A percentile compares a stretch with the other conserved stretches of the same genome.
Conservation (phyloP, 2,888 invertebrate species). For the Ophion costatus region DNA sequence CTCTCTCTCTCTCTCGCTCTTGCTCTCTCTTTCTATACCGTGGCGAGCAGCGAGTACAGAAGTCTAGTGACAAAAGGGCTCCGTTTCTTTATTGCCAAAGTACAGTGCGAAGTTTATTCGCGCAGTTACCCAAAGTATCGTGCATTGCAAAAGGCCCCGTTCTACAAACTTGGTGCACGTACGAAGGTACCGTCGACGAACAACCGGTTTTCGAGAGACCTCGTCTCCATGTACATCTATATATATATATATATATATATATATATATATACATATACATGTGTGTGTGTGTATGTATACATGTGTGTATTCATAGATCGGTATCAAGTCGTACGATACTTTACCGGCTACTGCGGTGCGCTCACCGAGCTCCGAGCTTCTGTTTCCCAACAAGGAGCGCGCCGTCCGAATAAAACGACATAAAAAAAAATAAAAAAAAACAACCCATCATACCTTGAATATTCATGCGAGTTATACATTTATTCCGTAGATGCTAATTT, state of each 20-base stretch:
- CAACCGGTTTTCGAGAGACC: too few relatives aligned
- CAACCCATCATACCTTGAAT: neutral
- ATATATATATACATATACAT: slow-evolving; percentile 19
- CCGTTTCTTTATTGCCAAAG: slow-evolving; percentile 2
- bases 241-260: slow-evolving; percentile 31
- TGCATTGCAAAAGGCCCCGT: slow-evolving; percentile 41
- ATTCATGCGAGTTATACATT: neutral
- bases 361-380: slow-evolving; percentile 32
- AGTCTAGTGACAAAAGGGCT: neutral
- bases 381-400: slow-evolving; percentile 10
- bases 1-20: too few relatives aligned
- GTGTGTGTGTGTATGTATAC: slow-evolving; percentile 36
- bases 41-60: slow-evolving; percentile 19
- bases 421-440: too few relatives aligned
- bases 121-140: slow-evolving; percentile 29
- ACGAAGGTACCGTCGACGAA: slow-evolving; percentile 28
- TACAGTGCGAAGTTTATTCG: slow-evolving; percentile 25
- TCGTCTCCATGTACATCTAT: too few relatives aligned
- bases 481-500: too few relatives aligned
- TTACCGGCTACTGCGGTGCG: slow-evolving; percentile 32
- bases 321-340: slow-evolving; percentile 46
- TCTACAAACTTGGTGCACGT: slow-evolving; percentile 6
- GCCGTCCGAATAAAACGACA: neutral
- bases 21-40: neutral
- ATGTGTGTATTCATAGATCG: too few relatives aligned